Conservation (phyloP, 2,888 invertebrate species). For the Acanthosepion lycidas region DNA sequence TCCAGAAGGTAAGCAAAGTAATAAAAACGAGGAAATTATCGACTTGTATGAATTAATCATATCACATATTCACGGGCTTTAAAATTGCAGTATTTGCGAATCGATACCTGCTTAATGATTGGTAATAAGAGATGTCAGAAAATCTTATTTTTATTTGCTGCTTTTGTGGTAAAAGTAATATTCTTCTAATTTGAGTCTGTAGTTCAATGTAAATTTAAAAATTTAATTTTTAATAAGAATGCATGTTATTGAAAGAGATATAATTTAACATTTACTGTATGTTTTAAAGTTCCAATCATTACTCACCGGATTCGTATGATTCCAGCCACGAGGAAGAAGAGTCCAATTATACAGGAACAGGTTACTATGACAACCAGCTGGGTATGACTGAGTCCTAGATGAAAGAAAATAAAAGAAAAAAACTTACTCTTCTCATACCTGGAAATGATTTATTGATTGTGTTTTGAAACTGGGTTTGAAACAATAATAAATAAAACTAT, state of each 20-base stretch:
- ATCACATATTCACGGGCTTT: too few species aligned
- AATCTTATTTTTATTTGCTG: too few species aligned
- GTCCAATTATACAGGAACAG: constrained; percentile 67
- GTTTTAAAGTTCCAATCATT: background rate
- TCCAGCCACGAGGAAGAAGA: constrained; percentile 66
- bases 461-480: background rate
- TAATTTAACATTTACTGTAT: background rate
- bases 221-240: too few species aligned
- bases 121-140: too few species aligned
- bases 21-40: too few species aligned
- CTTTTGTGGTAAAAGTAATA: too few species aligned
- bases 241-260: background rate
- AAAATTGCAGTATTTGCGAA: too few species aligned
- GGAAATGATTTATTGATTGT: background rate
- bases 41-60: too few species aligned
- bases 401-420: constrained; percentile 49
- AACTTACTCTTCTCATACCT: constrained; percentile 34
- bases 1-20: too few species aligned
- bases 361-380: constrained; percentile 68
- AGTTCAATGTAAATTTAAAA: too few species aligned
- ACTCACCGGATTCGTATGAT: constrained; percentile 65
- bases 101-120: too few species aligned
- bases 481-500: background rate
- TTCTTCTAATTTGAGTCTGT: too few species aligned
- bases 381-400: constrained; percentile 65